Base-by-base conservation (phyloP, 2,888 invertebrate species). In the Blera fallax region DNA sequence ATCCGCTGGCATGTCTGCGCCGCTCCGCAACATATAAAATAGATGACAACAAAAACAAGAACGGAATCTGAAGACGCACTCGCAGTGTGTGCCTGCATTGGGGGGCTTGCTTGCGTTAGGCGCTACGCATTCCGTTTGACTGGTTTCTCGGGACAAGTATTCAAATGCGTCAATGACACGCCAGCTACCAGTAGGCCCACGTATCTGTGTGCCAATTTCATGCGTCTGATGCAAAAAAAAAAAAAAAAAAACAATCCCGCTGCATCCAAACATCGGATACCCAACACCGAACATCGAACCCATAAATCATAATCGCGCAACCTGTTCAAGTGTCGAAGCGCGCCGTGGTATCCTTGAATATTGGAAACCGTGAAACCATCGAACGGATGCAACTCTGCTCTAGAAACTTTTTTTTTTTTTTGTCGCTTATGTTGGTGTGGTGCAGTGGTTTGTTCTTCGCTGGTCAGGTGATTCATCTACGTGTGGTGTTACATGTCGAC, bases 251-350 rank as follows among this genome's bases (percentile, higher is more conserved):
- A 40, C 65, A 76, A 60, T 76, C 48, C 80, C 56, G 69, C 48
- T 62, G 58, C 43, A 72, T n/a, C 37, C 50, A 50, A 78, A 79
- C 79, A 73, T 74, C 27, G 74, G 74, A 72, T 54, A 65, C 60
- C 54, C 32, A 29, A 45, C 7, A 45, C 52, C 48, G 76, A 77
- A 81, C 76, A 76, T 67, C 65, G 60, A 72, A 67, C 70, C 34
- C 65, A 85, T 85, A 85, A 85, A 81, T 85, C 85, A 85, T 85
- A 85, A 85, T 85, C 85, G 81, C 85, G 81, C 85, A 77, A 81
- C 85, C 81, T 85, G 85, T 77, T 85, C 85, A 81, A 67, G 81
- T 81, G 69, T 81, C 80, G 74, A 34, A 60, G 60, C 52, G 37
- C 50, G 10, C 64, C 18, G 74, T 21, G 40, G 64, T 18, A 74